These are phyloP conservation scores for Horisme vitalbata DNA, from an alignment of 2,888 invertebrate genomes.

Conservation along the genomic window DNA sequence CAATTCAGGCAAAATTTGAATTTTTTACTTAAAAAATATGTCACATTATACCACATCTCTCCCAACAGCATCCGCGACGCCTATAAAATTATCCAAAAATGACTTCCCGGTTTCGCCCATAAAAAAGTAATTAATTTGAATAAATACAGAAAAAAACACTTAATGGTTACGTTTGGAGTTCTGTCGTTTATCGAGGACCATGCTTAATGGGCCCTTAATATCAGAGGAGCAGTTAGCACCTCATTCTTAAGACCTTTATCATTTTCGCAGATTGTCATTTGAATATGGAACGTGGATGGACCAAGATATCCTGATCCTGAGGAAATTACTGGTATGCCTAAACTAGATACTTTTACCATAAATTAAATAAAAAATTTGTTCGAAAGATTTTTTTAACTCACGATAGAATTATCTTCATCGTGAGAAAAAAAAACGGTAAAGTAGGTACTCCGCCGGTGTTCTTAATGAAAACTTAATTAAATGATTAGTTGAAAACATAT, in stretches of 20 bases:
- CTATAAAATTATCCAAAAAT: conserved; percentile 37
- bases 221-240: conserved; percentile 57
- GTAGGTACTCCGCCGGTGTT: no score
- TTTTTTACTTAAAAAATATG: neutral
- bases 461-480: no score
- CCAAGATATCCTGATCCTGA: no score
- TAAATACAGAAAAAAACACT: conserved; percentile 62
- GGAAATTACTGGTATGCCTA: no score
- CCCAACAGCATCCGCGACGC: conserved; percentile 11
- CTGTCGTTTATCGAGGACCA: conserved; percentile 58
- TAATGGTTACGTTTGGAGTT: conserved; percentile 64
- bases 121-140: conserved; percentile 76
- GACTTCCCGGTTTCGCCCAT: conserved; percentile 48
- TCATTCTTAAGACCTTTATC: conserved; percentile 48
- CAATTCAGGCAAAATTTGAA: no score
- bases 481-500: no score
- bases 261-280: conserved; percentile 58
- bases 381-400: no score
- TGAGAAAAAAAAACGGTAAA: no score
- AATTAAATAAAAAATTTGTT: no score
- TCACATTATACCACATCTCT: conserved; percentile 4
- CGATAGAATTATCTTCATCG: no score
- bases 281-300: conserved; percentile 45
- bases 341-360: no score
- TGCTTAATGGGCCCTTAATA: conserved; percentile 67